A percentile compares a stretch with the other conserved stretches of the same genome.
phyloP scores from a whole-genome alignment of 2,113 vertebrate species.

The Coryphaenoides rupestris region DNA sequence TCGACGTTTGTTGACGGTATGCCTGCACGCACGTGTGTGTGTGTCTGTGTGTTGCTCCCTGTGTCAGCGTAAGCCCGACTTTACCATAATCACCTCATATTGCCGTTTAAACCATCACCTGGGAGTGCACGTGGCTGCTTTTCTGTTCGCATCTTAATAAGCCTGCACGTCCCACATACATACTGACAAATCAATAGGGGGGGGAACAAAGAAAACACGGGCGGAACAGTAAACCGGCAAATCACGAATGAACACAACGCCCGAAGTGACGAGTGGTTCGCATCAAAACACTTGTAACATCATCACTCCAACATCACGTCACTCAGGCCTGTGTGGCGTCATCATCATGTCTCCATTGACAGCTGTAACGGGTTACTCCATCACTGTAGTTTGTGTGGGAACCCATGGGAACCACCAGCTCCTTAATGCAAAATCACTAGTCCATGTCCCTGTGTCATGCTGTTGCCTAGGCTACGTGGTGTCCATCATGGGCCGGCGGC shows the following conservation, averaged over 20 bases:
- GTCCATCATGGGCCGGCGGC: conserved; percentile 85
- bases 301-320: too few species aligned
- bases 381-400: too few species aligned
- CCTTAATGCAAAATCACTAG: background rate
- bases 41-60: conserved; percentile 7
- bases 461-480: conserved; percentile 75
- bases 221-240: too few species aligned
- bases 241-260: too few species aligned
- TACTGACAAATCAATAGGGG: too few species aligned
- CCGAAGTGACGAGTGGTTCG: too few species aligned
- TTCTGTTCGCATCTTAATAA: background rate
- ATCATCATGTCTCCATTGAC: too few species aligned
- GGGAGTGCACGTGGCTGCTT: background rate
- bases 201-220: too few species aligned
- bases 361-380: too few species aligned
- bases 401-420: background rate
- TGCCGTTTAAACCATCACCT: conserved; percentile 30
- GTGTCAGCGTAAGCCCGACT: background rate
- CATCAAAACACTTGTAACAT: too few species aligned
- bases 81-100: conserved; percentile 27
- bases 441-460: background rate
- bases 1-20: conserved; percentile 22
- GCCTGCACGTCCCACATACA: too few species aligned
- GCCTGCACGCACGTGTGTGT: background rate
- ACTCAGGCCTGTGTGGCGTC: too few species aligned